Evolutionary conservation across 2,113 vertebrate species (phyloP), one percentile per base, ranked within the genome.

Genomic region (Ciconia stormi): DNA sequence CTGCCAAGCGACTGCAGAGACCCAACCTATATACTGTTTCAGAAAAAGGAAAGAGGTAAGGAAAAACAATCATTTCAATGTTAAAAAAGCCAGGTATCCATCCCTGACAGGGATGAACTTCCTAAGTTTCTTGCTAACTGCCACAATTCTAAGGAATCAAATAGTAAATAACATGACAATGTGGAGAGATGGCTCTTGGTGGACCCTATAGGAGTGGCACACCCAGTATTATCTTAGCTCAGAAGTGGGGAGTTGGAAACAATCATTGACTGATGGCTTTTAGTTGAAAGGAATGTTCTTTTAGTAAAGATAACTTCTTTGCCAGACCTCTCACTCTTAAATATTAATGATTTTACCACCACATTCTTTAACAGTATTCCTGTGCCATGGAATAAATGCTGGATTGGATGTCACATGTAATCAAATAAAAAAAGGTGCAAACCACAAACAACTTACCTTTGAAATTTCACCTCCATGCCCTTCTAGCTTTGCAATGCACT

Each of bases 401-500:
- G 23, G 36, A 32, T 20, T 89, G 32, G 34, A 76, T 55, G 32
- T 61, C 32, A 82, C 8, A 61, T 1, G 7, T 1, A 81, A 87
- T 52, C 18, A 85, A 84, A 83, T 11, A 61, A 18, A 30, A 80
- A 85, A 23, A 89, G 7, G 7, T 91, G 14, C 22, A 90, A 83
- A 70, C 20, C 19, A 78, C 73, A 79, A 38, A 47, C 18, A 93
- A 70, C 97, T 97, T 96, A 99, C 99, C 98, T 99, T 99, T n/a
- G 99, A 99, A 97, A 99, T 99, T 94, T 99, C 99, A 42, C 98
- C 98, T 73, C 97, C 97, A 9, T 99, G 99, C 25, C 99, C 99
- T 93, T 99, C 98, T 20, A 99, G 95, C 65, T 98, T 99, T 85
- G 98, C 90, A 23, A 99, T 97, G 96, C 99, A 99, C 87, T 99